Evolutionary conservation across 2,888 invertebrate genomes (phyloP).

Genomic region (Teleiodes luculella): DNA sequence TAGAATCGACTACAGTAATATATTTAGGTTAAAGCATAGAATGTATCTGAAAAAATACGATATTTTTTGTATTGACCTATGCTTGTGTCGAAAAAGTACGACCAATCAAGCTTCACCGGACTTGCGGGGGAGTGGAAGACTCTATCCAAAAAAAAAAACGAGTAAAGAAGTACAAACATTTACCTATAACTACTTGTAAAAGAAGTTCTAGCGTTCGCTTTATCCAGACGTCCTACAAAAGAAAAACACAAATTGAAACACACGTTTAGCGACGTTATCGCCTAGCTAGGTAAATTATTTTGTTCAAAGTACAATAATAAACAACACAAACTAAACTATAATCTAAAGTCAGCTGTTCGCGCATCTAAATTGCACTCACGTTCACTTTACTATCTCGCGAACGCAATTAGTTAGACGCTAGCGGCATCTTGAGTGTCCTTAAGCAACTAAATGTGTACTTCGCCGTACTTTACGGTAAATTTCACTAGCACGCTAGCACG

Average conservation of each 20-base stretch:
- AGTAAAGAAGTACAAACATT: too few relatives aligned
- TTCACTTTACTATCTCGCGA: slow-evolving; percentile 35
- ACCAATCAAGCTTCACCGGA: too few relatives aligned
- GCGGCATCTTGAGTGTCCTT: slow-evolving; percentile 14
- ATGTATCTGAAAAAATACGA: too few relatives aligned
- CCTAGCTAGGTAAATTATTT: background rate
- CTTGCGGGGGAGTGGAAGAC: too few relatives aligned
- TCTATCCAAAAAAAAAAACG: too few relatives aligned
- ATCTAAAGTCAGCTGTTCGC: slow-evolving; percentile 28
- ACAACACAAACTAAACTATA: slow-evolving; percentile 14
- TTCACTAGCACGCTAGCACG: background rate
- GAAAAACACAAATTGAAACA: background rate
- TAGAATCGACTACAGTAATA: background rate
- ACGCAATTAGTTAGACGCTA: slow-evolving; percentile 38
- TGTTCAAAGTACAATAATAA: background rate
- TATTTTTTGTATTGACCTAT: too few relatives aligned
- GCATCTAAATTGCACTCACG: slow-evolving; percentile 37
- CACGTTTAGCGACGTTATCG: background rate
- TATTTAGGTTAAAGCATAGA: too few relatives aligned
- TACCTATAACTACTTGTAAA: too few relatives aligned
- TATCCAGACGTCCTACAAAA: too few relatives aligned
- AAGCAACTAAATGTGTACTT: slow-evolving; percentile 20
- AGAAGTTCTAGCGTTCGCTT: too few relatives aligned
- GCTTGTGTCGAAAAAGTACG: too few relatives aligned
- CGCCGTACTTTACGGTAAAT: slow-evolving; percentile 23